Evolutionary conservation across 2,888 invertebrate genomes (phyloP).

Genomic region (Agonopterix arenella): DNA sequence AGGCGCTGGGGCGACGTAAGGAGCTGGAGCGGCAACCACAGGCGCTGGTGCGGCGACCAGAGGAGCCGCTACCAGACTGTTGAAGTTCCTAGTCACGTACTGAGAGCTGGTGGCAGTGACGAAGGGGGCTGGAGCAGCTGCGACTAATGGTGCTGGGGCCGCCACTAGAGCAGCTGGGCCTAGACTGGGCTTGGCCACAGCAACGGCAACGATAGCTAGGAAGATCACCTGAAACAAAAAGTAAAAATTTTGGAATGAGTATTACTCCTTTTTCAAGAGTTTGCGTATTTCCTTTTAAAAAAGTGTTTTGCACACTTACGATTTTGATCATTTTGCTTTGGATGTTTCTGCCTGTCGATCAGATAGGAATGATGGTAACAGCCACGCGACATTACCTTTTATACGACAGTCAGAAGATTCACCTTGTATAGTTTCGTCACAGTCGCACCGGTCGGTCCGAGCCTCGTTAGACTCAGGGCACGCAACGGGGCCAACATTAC

Average conservation of each 20-base stretch:
- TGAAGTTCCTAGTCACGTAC: constrained; percentile 79
- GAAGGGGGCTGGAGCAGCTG: constrained; percentile 63
- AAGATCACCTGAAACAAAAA: constrained; percentile 46
- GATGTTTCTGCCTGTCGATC: constrained; percentile 40
- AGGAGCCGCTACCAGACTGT: constrained; percentile 58
- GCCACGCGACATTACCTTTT: constrained; percentile 62
- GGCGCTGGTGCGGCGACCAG: constrained; percentile 30
- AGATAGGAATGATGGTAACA: constrained; percentile 49
- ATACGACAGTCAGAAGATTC: constrained; percentile 61
- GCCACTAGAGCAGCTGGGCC: constrained; percentile 39
- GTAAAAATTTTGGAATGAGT: neutral
- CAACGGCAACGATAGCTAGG: constrained; percentile 48
- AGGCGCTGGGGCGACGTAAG: constrained; percentile 33
- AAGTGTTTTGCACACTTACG: constrained; percentile 33
- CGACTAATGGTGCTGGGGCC: constrained; percentile 37
- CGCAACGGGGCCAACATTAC: constrained; percentile 61
- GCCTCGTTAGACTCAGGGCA: constrained; percentile 53
- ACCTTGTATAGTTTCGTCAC: constrained; percentile 70
- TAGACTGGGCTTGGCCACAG: constrained; percentile 47
- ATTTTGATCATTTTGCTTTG: constrained; percentile 55
- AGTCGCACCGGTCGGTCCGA: constrained; percentile 22
- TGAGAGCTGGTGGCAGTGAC: constrained; percentile 82
- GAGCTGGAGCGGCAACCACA: constrained; percentile 28
- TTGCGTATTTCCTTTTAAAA: neutral
- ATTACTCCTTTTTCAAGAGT: no score